phyloP scores from a whole-genome alignment of 2,113 vertebrate species.

The Anhinga anhinga region DNA sequence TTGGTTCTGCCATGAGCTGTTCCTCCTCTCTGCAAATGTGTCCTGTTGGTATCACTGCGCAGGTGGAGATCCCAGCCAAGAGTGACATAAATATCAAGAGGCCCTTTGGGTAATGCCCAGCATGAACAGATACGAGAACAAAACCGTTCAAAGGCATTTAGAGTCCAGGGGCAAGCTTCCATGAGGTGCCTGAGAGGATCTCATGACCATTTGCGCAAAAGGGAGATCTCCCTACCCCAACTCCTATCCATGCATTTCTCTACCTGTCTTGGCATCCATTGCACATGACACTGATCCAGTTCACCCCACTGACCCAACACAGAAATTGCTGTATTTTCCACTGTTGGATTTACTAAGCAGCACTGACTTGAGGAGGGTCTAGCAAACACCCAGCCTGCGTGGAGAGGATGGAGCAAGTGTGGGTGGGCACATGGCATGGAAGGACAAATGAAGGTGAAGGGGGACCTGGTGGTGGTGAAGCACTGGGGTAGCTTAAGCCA shows the following conservation, averaged over 20 bases:
- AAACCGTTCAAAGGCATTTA: neutral
- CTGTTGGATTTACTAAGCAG: neutral
- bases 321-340: neutral
- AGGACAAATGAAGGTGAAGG: neutral
- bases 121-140: neutral
- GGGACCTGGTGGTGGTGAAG: neutral
- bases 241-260: neutral
- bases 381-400: neutral
- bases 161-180: neutral
- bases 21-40: neutral
- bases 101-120: neutral
- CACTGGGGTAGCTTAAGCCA: fast-evolving
- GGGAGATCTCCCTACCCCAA: neutral
- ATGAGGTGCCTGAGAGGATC: neutral
- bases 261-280: neutral
- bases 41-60: neutral
- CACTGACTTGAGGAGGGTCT: neutral
- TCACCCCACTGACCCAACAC: neutral
- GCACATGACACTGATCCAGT: fast-evolving
- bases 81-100: neutral
- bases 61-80: neutral
- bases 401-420: neutral
- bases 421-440: neutral
- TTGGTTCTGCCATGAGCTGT: neutral
- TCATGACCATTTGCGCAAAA: neutral